Evolutionary conservation across 2,113 vertebrate species (phyloP), one percentile per base, ranked within the genome.

Genomic region (Elgaria multicarinata): DNA sequence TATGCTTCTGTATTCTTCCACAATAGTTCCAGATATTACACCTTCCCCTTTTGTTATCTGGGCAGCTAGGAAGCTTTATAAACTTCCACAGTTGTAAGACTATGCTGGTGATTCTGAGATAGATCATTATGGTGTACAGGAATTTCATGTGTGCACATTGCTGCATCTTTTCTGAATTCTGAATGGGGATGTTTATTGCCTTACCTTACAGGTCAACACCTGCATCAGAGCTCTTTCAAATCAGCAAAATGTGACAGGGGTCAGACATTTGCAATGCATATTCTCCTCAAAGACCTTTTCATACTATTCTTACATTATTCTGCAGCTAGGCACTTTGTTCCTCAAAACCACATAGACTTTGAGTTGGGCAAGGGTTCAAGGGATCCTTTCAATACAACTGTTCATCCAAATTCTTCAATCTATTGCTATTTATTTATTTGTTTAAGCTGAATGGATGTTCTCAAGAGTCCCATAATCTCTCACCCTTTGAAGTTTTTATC

Each of bases 11-110:
- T 28, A 3, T 71, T 72, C 53, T 0, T 46, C 8, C 74, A 67
- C 66, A 18, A 1, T 0, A 0, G 39, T 90, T 87, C 0, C 0
- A 36, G 84, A 42, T 77, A 31, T 33, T 22, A 28, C 31, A 75
- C 77, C 44, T 66, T 79, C 0, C 0, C 64, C 83, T 71, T 72
- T 71, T 0, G 0, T 33, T 80, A 71, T 66, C 36, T 26, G 55
- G 72, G 58, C 64, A 90, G 55, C 78, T 39, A 13, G 44, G 44
- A 44, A 50, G 3, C 66, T 33, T 81, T 18, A 89, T 14, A 69
- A 92, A 39, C 18, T 2, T 84, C 46, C 76, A 84, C 8, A 89
- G 42, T 7, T 7, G 46, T 42, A 16, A 90, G 6, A 22, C 8
- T 85, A n/a, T n/a, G n/a, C 79, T n/a, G 39, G 72, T 53, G 7